Base-by-base conservation (phyloP, 2,888 invertebrate species). In the Synanthedon tipuliformis region DNA sequence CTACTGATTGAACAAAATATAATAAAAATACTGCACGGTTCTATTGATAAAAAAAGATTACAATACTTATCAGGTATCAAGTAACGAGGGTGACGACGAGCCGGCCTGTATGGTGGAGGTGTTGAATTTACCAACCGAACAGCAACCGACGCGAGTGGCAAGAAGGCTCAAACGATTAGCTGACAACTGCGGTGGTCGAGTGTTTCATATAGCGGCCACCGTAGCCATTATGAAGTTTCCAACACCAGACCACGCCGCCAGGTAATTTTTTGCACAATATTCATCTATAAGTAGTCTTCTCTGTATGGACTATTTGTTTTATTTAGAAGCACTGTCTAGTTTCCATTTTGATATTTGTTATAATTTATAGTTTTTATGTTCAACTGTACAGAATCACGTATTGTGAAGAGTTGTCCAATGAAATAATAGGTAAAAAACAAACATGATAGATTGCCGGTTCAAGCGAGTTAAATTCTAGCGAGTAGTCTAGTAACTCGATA, bases 171-270 rank as follows among this genome's bases (percentile, higher is more conserved):
- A 91, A 55, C 89, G 91, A 63, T 75, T 95, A 53, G 92, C 93
- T 0, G 92, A 92, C 65, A 95, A 95, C 75, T 94, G 94, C 69
- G 95, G 95, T 0, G 95, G 95, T 3, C 90, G 91, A 64, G 93
- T 95, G 15, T 69, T 92, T 3, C 84, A 88, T 53, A 83, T 95
- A 11, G 88, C 89, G 18, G 89, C 89, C 10, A 89, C 90, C 50
- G 89, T 86, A 54, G 94, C 95, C 3, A 81, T 90, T 56, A 72
- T 95, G 52, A 88, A 90, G 61, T 95, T 95, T 75, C 88, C 91
- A 41, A 92, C 91, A 48, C 85, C 89, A 50, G 92, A 93, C 66
- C 90, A 90, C 65, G 93, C 94, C 51, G 82, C 89, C 52, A 92
- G 94, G 94, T 94, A 62, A 10, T 34, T 34, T 34, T 34, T 34